Conservation (phyloP, 2,797 vertebrate genomes). For the Poeciliopsis presidionis region DNA sequence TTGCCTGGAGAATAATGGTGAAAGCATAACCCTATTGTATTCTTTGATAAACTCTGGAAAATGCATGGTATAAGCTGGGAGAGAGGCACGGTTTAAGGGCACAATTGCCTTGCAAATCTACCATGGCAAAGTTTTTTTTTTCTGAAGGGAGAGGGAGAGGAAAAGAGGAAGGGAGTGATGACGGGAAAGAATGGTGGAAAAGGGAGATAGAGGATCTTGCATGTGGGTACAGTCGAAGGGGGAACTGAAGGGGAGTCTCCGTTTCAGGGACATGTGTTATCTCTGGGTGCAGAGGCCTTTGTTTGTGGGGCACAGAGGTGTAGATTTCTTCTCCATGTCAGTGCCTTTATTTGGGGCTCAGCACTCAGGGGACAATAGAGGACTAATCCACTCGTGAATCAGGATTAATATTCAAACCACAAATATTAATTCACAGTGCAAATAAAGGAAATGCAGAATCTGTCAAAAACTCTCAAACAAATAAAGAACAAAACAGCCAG, state of each 20-base stretch:
- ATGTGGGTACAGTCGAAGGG: constrained; percentile 53
- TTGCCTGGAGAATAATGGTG: constrained; percentile 84
- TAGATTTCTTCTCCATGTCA: constrained; percentile 84
- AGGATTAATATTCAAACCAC: constrained; percentile 91
- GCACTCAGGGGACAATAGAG: constrained; percentile 81
- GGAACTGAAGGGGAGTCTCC: constrained; percentile 54
- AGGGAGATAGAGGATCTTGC: constrained; percentile 60
- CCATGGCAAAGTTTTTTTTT: constrained; percentile 80
- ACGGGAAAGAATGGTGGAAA: constrained; percentile 46
- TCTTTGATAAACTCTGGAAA: constrained; percentile 86
- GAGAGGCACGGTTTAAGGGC: constrained; percentile 80
- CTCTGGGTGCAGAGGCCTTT: constrained; percentile 82
- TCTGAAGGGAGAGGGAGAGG: constrained; percentile 28
- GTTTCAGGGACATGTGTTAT: constrained; percentile 81
- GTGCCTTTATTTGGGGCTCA: constrained; percentile 81
- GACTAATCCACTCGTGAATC: constrained; percentile 97
- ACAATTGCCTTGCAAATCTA: constrained; percentile 84
- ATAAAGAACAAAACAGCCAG: constrained; percentile 72
- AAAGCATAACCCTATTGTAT: constrained; percentile 84
- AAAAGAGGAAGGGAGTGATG: constrained; percentile 41
- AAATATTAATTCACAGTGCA: constrained; percentile 95
- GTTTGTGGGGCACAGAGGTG: constrained; percentile 79
- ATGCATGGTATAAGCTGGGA: constrained; percentile 78
- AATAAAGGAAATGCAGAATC: constrained; percentile 78
- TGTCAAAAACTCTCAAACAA: constrained; percentile 82